These are phyloP conservation scores for Ispidina lecontei DNA, from an alignment of 2,797 vertebrate genomes.

Conservation along the genomic window DNA sequence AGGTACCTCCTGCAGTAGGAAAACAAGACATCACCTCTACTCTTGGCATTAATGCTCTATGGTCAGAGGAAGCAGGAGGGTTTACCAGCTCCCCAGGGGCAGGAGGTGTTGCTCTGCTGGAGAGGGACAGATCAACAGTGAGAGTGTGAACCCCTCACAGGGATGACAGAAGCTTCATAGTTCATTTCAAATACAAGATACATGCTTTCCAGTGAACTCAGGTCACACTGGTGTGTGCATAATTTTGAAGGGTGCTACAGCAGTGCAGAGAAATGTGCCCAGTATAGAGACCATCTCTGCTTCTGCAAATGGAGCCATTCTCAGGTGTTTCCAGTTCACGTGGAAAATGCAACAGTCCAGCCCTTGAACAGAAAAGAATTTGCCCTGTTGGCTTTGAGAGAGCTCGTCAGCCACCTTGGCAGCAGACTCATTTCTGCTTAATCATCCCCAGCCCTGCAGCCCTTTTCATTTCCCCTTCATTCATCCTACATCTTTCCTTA, in stretches of 20 bases:
- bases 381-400: not conserved
- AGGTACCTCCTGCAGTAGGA: slow-evolving; percentile 60
- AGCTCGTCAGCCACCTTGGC: not conserved
- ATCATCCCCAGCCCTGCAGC: not conserved
- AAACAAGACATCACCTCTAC: not conserved
- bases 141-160: not conserved
- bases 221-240: not conserved
- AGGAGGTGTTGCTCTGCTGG: not conserved
- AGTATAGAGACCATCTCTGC: not conserved
- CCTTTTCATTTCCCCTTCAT: not conserved
- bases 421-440: not conserved
- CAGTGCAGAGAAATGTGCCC: not conserved
- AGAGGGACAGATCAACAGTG: not conserved
- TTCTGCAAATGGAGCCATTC: not conserved
- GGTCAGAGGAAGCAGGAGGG: not conserved
- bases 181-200: not conserved
- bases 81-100: not conserved
- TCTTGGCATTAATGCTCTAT: not conserved
- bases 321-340: not conserved
- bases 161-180: not conserved
- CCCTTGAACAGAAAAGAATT: not conserved
- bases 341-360: not conserved
- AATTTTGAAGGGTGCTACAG: not conserved
- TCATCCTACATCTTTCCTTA: not conserved
- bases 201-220: not conserved